Evolutionary conservation across 2,888 invertebrate species (phyloP).

Genomic region (Achlya flavicornis): DNA sequence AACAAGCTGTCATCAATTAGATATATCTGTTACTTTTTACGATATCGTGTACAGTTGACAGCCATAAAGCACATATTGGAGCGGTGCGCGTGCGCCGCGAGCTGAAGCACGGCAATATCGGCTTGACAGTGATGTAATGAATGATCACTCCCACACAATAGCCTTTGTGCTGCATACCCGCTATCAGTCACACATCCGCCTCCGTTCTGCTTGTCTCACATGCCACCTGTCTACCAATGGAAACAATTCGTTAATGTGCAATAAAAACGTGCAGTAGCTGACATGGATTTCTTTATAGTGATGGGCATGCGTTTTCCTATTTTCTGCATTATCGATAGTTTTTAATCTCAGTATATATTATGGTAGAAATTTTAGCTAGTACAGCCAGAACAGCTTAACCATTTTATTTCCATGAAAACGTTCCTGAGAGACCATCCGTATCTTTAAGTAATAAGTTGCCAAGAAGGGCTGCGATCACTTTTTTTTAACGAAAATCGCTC

Average conservation of each 20-base stretch:
- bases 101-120: constrained; percentile 26
- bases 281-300: background rate
- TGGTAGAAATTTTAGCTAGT: too few relatives aligned
- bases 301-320: background rate
- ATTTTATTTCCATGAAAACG: too few relatives aligned
- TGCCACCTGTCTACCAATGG: constrained; percentile 12
- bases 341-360: background rate
- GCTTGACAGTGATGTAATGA: constrained; percentile 27
- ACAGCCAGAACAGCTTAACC: too few relatives aligned
- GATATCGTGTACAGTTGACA: constrained; percentile 2
- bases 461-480: too few relatives aligned
- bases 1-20: constrained; percentile 1
- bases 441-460: too few relatives aligned
- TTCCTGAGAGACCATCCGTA: too few relatives aligned
- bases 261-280: background rate
- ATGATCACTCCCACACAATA: constrained; percentile 17
- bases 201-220: constrained; percentile 30
- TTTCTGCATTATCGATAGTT: background rate
- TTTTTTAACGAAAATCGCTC: too few relatives aligned
- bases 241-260: background rate
- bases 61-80: background rate
- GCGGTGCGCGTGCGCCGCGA: background rate
- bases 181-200: constrained; percentile 18
- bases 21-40: background rate
- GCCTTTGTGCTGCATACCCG: constrained; percentile 20